A percentile compares a stretch with the other conserved stretches of the same genome.
Conservation (phyloP, 2,113 vertebrate genomes). For the Cyanoramphus novaezelandiae region DNA sequence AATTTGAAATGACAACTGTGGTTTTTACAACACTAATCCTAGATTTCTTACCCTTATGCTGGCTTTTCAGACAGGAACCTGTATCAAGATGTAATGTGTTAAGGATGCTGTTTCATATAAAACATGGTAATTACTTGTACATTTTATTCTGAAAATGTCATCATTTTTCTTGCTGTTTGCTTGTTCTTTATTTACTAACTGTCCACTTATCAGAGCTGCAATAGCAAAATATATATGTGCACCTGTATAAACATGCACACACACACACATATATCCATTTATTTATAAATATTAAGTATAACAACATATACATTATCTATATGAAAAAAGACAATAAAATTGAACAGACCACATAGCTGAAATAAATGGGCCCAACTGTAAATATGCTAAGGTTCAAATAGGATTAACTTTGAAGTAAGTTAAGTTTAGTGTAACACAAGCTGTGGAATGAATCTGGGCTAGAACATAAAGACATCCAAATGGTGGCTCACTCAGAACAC, state of each 20-base stretch:
- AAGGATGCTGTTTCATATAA: background rate
- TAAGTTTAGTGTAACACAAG: constrained; percentile 46
- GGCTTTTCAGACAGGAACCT: background rate
- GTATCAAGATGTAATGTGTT: background rate
- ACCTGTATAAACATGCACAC: background rate
- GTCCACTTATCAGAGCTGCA: background rate
- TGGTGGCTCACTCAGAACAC: constrained; percentile 47
- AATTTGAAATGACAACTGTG: background rate
- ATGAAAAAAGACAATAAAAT: background rate
- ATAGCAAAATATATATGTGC: background rate
- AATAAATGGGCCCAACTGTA: background rate
- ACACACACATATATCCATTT: background rate
- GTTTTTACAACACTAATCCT: background rate
- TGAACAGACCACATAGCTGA: background rate
- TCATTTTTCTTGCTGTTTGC: background rate
- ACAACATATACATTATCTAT: background rate
- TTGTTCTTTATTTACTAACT: background rate
- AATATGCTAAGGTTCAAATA: background rate
- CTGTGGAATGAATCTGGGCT: constrained; percentile 64
- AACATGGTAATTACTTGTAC: background rate
- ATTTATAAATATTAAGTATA: background rate
- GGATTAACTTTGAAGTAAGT: constrained; percentile 54
- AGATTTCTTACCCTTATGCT: background rate
- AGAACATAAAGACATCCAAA: constrained; percentile 66
- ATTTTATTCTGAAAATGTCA: background rate